phyloP scores from a whole-genome alignment of 2,888 invertebrate genomes.

The Hypolimnas misippus region DNA sequence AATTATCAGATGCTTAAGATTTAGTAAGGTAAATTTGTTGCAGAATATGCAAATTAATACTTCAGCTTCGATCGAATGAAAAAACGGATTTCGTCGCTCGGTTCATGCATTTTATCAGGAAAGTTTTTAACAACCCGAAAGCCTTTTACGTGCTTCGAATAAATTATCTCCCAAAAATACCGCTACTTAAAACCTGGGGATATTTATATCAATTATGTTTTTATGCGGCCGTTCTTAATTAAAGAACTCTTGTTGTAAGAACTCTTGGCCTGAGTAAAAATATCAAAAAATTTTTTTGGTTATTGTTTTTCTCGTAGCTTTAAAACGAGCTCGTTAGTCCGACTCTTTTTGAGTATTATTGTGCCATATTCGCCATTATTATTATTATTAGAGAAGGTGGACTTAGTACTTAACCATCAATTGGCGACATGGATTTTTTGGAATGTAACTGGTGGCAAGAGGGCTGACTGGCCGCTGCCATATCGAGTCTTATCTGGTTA shows the following conservation, averaged over 20 bases:
- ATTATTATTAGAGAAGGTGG: too few relatives aligned
- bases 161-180: conserved; percentile 42
- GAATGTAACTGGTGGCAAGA: too few relatives aligned
- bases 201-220: conserved; percentile 22
- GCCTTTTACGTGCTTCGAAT: conserved; percentile 48
- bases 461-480: too few relatives aligned
- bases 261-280: neutral
- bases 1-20: too few relatives aligned
- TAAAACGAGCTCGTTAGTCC: too few relatives aligned
- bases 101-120: conserved; percentile 47
- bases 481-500: too few relatives aligned
- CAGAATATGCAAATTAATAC: conserved; percentile 26
- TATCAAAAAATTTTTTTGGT: neutral
- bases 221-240: neutral
- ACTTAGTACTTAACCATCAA: too few relatives aligned
- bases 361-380: too few relatives aligned
- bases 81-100: conserved; percentile 32
- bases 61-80: conserved; percentile 24
- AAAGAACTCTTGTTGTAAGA: neutral
- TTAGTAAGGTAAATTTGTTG: neutral
- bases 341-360: too few relatives aligned
- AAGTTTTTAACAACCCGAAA: conserved; percentile 45
- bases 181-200: conserved; percentile 31
- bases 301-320: neutral
- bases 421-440: too few relatives aligned